A percentile compares a stretch with the other conserved stretches of the same genome.
Evolutionary conservation across 2,797 vertebrate genomes (phyloP).

Genomic region (Oryzias dopingdopingensis): DNA sequence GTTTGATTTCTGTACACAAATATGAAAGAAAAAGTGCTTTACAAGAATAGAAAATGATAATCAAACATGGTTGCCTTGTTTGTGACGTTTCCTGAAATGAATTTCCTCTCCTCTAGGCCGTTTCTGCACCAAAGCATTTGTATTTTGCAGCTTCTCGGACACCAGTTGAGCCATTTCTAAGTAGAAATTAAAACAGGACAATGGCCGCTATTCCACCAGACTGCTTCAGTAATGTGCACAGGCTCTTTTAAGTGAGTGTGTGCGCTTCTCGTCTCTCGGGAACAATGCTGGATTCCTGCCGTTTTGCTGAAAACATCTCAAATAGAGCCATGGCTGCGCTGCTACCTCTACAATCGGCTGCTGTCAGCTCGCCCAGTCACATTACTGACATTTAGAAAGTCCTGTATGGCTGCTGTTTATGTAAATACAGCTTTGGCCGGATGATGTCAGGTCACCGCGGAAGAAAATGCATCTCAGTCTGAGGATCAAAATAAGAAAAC

Average conservation of each 20-base stretch:
- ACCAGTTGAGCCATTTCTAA: conserved; percentile 75
- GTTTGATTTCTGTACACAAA: neutral
- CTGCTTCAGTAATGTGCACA: conserved; percentile 71
- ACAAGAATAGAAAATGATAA: neutral
- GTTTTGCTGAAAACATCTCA: conserved; percentile 79
- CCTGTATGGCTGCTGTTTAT: conserved; percentile 48
- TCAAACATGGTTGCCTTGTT: conserved; percentile 6
- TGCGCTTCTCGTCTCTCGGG: conserved; percentile 59
- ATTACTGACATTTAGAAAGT: conserved; percentile 62
- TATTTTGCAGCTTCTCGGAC: conserved; percentile 68
- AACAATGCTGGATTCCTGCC: conserved; percentile 83
- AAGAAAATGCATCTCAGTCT: conserved; percentile 14
- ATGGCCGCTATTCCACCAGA: conserved; percentile 74
- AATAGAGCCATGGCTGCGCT: conserved; percentile 74
- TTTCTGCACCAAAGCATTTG: conserved; percentile 68
- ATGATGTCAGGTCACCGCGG: conserved; percentile 20
- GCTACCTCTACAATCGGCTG: conserved; percentile 68
- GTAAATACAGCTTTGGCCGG: conserved; percentile 41
- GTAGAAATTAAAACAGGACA: conserved; percentile 80
- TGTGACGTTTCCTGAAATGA: conserved; percentile 9
- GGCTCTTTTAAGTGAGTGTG: conserved; percentile 74
- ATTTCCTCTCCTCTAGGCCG: conserved; percentile 25
- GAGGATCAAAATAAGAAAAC: neutral
- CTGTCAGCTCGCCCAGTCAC: conserved; percentile 67
- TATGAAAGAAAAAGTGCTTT: neutral